Base-by-base conservation (phyloP, 1,140 invertebrate genomes). In the Drosophila athabasca region DNA sequence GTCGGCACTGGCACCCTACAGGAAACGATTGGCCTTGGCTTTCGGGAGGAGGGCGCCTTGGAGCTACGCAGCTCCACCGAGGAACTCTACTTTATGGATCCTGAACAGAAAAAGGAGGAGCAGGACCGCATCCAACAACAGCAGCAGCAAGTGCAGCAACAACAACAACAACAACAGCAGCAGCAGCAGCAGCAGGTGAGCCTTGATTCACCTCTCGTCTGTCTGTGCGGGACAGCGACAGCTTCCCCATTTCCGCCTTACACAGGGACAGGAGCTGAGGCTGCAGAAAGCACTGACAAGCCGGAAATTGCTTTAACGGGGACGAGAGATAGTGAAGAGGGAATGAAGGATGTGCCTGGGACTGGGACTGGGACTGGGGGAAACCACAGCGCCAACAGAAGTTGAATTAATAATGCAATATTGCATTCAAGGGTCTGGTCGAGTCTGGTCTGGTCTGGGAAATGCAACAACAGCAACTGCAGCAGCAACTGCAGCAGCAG, bases 21-120 rank as follows among this genome's bases (percentile, higher is more conserved):
- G 89, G 91, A 92, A 89, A 81, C 85, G 46, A 89, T 93, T 57
- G 92, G 93, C 71, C 76, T 94, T 87, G 93, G 95, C 77, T 94
- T 96, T 92, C 93, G 95, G 91, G 94, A 95, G 91, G 96, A 97
- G 90, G 96, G 96, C 77, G 94, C 95, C 3, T 93, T 95, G 41
- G 96, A 97, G 81, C 90, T 97, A 48, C 94, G 96, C 64, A 96
- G 96, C 15, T 97, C 96, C 17, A 97, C 96, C 4, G 96, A 97
- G 91, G 96, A 97, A 92, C 92, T 97, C 51, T 96, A 96, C 64
- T 95, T 96, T 71, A 94, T 96, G 80, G 95, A 96, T 92, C 93
- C 94, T 0, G 92, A 94, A 53, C 93, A 94, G 74, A 93, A 93
- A 68, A 88, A 92, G 82, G 83, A 92, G 78, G 89, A 92, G 76